Conservation (phyloP, 1,140 invertebrate species). For the Calephelis virginiensis region DNA sequence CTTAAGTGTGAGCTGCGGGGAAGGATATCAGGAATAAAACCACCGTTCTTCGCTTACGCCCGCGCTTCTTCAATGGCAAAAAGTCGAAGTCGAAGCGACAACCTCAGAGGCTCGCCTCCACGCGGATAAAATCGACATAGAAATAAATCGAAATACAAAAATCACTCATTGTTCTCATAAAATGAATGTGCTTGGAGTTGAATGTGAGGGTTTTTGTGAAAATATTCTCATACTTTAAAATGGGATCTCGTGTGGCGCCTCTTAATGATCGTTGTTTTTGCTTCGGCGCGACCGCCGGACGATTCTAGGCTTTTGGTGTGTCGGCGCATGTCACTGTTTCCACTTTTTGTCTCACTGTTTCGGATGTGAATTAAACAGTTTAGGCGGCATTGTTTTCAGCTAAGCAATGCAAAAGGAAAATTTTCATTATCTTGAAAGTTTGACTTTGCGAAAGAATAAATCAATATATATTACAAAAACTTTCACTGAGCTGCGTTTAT, state of each 20-base stretch:
- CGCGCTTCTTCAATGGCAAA: slow-evolving; percentile 59
- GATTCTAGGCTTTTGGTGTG: slow-evolving; percentile 64
- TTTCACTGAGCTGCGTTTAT: background rate
- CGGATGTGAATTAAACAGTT: slow-evolving; percentile 74
- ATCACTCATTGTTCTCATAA: slow-evolving; percentile 78
- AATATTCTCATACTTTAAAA: slow-evolving; percentile 78
- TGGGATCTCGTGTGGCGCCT: slow-evolving; percentile 75
- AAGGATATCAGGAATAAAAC: slow-evolving; percentile 48
- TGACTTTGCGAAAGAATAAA: slow-evolving; percentile 2
- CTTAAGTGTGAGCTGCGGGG: slow-evolving; percentile 30
- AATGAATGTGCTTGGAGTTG: slow-evolving; percentile 76
- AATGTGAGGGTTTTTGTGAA: slow-evolving; percentile 76
- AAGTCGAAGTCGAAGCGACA: slow-evolving; percentile 73
- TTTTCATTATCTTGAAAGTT: slow-evolving; percentile 25
- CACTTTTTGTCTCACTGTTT: slow-evolving; percentile 65
- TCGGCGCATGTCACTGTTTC: slow-evolving; percentile 61
- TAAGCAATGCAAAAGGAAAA: slow-evolving; percentile 44
- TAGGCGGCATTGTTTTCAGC: slow-evolving; percentile 66
- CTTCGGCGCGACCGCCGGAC: slow-evolving; percentile 49
- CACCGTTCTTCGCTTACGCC: slow-evolving; percentile 56
- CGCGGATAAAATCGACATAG: slow-evolving; percentile 76
- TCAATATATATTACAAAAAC: background rate
- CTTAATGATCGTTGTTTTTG: slow-evolving; percentile 75
- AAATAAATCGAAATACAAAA: slow-evolving; percentile 77
- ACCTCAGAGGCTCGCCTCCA: slow-evolving; percentile 63